phyloP scores from a whole-genome alignment of 35 echinoderm and acorn worm genomes.

The Apostichopus parvimensis region DNA sequence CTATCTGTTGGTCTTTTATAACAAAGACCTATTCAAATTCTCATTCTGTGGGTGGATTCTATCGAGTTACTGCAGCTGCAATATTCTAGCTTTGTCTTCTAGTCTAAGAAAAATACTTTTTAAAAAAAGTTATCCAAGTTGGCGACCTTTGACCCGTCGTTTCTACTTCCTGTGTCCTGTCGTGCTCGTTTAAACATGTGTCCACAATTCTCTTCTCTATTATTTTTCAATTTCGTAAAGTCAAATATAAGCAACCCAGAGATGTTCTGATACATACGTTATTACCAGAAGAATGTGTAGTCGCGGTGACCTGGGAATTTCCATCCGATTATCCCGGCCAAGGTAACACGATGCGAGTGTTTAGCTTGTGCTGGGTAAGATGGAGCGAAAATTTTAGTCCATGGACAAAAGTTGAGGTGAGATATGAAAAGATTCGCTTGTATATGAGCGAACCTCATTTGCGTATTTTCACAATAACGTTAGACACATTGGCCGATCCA shows the following conservation, averaged over 20 bases:
- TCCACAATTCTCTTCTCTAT: background rate
- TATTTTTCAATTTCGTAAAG: background rate
- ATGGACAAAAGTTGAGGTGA: background rate
- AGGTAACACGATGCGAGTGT: background rate
- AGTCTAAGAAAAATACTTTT: too few species aligned
- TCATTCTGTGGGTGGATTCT: too few species aligned
- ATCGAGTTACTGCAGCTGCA: too few species aligned
- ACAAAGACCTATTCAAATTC: too few species aligned
- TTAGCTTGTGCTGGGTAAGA: background rate
- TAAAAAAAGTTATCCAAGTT: too few species aligned
- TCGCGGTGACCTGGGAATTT: background rate
- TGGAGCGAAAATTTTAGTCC: constrained; percentile 7
- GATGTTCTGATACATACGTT: background rate
- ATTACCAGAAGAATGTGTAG: background rate
- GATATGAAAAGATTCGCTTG: background rate
- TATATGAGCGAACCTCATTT: background rate
- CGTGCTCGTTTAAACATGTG: too few species aligned
- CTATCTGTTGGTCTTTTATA: too few species aligned
- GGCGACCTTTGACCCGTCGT: background rate
- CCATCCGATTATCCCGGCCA: constrained; percentile 5
- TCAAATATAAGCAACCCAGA: background rate
- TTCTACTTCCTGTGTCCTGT: background rate
- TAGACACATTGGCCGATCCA: too few species aligned
- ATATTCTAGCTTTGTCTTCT: too few species aligned
- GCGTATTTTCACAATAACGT: too few species aligned